Base-by-base conservation (phyloP, 2,888 invertebrate genomes). In the Abrostola tripartita region DNA sequence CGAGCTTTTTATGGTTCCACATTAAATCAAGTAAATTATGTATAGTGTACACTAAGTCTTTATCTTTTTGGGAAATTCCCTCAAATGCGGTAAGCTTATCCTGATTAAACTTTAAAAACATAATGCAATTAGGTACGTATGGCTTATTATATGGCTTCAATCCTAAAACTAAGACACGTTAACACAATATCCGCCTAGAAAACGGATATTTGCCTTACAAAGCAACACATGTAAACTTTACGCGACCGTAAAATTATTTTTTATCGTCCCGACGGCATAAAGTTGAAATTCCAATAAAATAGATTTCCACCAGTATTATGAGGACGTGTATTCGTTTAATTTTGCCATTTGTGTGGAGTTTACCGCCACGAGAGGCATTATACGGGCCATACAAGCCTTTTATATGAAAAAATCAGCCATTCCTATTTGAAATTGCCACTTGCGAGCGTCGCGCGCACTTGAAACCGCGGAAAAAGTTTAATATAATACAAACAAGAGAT, bases 321-420 rank as follows among this genome's bases (percentile, higher is more conserved):
- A 61, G 64, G 59, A 75, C 68, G 76, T 74, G 77, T 81, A 72
- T 82, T 78, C 81, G 81, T 84, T 86, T 85, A 87, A 88, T 87
- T 87, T 81, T 73, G 74, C 81, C 83, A 83, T 86, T 84, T 83
- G 76, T 80, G 79, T 78, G 80, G 75, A 81, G 83, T 85, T 85
- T 85, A 81, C 82, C 81, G 74, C 76, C 76, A 81, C 78, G 81
- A 76, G 77, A 68, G 75, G 80, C 79, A 85, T 88, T 86, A 86
- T 74, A 78, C 65, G 70, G 70, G 72, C 78, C 72, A 71, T 82
- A 84, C 80, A 79, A 73, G 81, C 71, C 76, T 82, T 86, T 86
- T 87, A 84, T 87, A 86, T 86, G 83, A 87, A 88, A 87, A 86
- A 88, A 88, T 86, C 85, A 84, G 81, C 85, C 81, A 83, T 87